phyloP scores from a whole-genome alignment of 1,140 invertebrate genomes.

The Tetramorium alpestre region DNA sequence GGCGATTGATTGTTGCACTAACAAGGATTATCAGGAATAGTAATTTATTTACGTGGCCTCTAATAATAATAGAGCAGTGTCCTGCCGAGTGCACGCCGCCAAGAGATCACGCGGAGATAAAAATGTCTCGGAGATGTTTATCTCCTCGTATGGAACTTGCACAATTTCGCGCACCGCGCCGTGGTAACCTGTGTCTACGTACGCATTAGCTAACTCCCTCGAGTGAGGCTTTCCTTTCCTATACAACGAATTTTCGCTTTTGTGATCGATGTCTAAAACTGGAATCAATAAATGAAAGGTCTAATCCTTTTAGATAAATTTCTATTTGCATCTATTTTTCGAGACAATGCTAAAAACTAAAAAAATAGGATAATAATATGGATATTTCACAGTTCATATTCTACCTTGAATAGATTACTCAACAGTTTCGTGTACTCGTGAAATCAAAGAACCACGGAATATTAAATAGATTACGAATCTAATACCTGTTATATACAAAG shows the following conservation, averaged over 20 bases:
- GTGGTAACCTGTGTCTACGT: conserved; percentile 7
- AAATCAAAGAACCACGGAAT: neutral
- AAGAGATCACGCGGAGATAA: conserved; percentile 51
- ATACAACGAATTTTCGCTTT: conserved; percentile 5
- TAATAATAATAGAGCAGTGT: conserved; percentile 28
- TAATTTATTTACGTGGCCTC: conserved; percentile 43
- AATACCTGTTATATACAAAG: neutral
- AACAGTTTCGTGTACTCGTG: neutral
- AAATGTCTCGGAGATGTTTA: conserved; percentile 53
- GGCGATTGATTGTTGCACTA: neutral
- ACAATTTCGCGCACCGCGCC: conserved; percentile 47
- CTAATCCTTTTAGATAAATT: neutral
- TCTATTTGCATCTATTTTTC: neutral
- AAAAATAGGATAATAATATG: neutral
- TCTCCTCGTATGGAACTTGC: conserved; percentile 44
- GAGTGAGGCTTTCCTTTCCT: conserved; percentile 22
- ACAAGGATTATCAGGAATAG: conserved; percentile 40
- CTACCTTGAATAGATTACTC: neutral
- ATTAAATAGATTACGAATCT: neutral
- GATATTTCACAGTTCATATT: neutral
- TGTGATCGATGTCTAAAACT: neutral
- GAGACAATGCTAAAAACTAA: neutral
- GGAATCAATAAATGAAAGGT: neutral
- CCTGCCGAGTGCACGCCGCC: conserved; percentile 41
- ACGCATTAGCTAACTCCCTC: conserved; percentile 39